These are phyloP conservation scores for Pogonocichla stellata DNA, from an alignment of 2,113 vertebrate species.

Conservation along the genomic window DNA sequence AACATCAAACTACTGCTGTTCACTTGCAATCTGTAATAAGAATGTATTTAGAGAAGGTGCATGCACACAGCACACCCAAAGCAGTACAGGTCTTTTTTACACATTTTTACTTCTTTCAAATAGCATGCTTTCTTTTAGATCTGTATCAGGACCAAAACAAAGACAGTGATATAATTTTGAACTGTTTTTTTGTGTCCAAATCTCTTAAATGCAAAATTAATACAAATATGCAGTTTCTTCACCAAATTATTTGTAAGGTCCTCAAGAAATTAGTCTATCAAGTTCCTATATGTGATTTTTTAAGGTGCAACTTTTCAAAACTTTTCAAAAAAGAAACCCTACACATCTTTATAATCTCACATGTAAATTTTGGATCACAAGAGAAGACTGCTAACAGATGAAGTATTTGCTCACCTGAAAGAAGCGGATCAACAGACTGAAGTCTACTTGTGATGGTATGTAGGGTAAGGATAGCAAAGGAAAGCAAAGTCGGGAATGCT, in stretches of 20 bases:
- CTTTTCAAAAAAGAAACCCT: background rate
- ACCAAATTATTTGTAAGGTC: background rate
- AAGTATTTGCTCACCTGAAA: conserved; percentile 76
- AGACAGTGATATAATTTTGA: background rate
- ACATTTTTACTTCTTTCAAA: background rate
- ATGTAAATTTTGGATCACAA: conserved; percentile 58
- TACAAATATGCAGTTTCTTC: background rate
- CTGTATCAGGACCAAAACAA: background rate
- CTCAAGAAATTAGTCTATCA: background rate
- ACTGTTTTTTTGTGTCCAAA: background rate
- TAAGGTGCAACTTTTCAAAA: background rate
- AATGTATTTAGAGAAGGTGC: background rate
- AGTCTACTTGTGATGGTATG: conserved; percentile 76
- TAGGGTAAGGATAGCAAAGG: conserved; percentile 77
- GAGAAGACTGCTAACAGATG: conserved; percentile 62
- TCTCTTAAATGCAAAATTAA: background rate
- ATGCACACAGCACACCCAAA: background rate
- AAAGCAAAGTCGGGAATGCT: conserved; percentile 76
- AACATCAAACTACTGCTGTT: background rate
- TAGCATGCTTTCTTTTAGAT: background rate
- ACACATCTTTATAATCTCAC: conserved; percentile 36
- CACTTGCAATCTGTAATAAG: background rate
- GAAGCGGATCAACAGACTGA: conserved; percentile 74
- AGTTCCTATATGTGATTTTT: background rate
- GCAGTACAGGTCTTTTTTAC: background rate